Base-by-base conservation (phyloP, 2,797 vertebrate genomes). In the Sebastes reedi region DNA sequence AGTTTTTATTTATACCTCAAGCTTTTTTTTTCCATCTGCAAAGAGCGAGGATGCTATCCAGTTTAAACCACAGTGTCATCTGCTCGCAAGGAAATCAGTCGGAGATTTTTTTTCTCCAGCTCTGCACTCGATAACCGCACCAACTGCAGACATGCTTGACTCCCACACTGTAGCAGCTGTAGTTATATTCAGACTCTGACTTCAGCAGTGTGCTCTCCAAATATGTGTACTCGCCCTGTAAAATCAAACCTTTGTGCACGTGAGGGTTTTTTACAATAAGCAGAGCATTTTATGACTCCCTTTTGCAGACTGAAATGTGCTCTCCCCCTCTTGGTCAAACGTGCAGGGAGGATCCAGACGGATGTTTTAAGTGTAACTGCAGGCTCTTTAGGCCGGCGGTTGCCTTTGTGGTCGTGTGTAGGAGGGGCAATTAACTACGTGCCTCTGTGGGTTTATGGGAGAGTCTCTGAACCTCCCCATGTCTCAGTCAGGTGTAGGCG, bases 161-260 rank as follows among this genome's bases (percentile, higher is more conserved):
- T 91, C 89, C 89, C 85, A 87, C 91, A 14, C 88, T 59, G 78
- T 4, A 87, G 84, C 94, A 94, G 94, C 94, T 94, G 93, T 83
- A 75, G 88, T 91, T 93, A 92, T 83, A 93, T 92, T 92, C 90
- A 92, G 89, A 85, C 85, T 82, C 78, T 94, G 92, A 94, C 89
- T 88, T 88, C 88, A 92, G 78, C 89, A 60, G 13, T 36, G 50
- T 55, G 73, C 83, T 89, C 82, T 90, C 58, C 71, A 92, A 84
- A 91, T 79, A 86, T 86, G 87, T 81, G 79, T 61, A 25, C 82
- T 70, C 58, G 18, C 83, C 79, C 78, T 86, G 74, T 74, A 77
- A 91, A 88, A 81, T 65, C 81, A 79, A 75, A 64, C 73, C 76
- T 78, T 84, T 82, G 82, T 88, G 72, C 22, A 56, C 72, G 67